Base-by-base conservation (phyloP, 2,797 vertebrate species). In the Alcedo atthis region DNA sequence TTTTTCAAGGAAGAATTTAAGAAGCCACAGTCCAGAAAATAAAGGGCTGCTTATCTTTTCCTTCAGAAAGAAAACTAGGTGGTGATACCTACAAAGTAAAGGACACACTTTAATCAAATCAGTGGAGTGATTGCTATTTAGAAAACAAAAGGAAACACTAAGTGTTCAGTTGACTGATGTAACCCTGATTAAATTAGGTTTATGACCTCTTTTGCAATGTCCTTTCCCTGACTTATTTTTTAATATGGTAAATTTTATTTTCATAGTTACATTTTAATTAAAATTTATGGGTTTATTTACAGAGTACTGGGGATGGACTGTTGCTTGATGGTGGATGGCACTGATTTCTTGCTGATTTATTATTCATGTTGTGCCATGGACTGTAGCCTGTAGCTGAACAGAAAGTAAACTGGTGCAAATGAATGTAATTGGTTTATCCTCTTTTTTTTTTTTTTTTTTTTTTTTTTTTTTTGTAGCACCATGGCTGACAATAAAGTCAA, bases 401-500 rank as follows among this genome's bases (percentile, higher is more conserved):
- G 55, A 66, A 85, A 59, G 15, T 70, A 55, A 82, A 69, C 9
- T 51, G 53, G 30, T 89, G 22, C 79, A 69, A 87, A 85, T 82
- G 37, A 40, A 79, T 42, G n/a, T 85, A 68, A 63, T 74, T 35
- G 84, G 28, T 90, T 85, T 92, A 30, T 48, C 51, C 35, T 88
- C 30, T 55, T 89, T 74, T 85, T 88, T 81, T 82, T 95, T 92
- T n/a, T n/a, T n/a, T n/a, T n/a, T 55, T 89, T 74, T 85, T 55
- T 89, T 74, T 85, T 55, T 89, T 75, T 84, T 88, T 81, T 82
- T 94, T 92, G 79, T 95, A 99, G 98, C 95, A 97, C 91, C 94
- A 98, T 98, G 97, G 98, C 99, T 7, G 99, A 99, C 87, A 98
- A 98, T 94, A 98, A 98, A 97, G 98, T 97, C 59, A 99, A 98